Evolutionary conservation across 2,888 invertebrate species (phyloP), one percentile per base, ranked within the genome.

Genomic region (Willowsia nigromaculata): DNA sequence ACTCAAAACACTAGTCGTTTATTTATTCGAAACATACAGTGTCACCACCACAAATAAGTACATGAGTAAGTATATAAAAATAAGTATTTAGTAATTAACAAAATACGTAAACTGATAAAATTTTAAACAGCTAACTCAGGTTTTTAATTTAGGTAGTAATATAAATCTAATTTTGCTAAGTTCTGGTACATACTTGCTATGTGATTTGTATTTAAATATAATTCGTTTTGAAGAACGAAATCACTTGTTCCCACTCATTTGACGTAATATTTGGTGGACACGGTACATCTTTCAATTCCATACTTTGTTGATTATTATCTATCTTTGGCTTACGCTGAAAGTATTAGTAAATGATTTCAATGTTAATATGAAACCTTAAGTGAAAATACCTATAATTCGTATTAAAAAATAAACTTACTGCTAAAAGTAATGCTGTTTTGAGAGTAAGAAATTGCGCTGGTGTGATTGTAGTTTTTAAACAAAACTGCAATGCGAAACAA

Each of bases 381-480:
- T 33, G 1, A 30, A 13, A 62, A n/a, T n/a, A n/a, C 25, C 6
- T 2, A 71, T 18, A n/a, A 33, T 37, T 62, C 30, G 13, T 56
- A 74, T 68, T 43, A 68, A 68, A 68, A 9, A 71, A 30, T 25
- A 50, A 43, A 85, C 90, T 88, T 88, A 90, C 90, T 33, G 84
- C 96, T 93, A 96, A 96, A 88, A 98, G 95, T 91, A 98, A 95
- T 93, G 97, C 95, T 15, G 98, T 96, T 94, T 98, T 98, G 94
- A 98, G 95, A 3, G 97, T 97, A 93, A 97, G 96, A 95, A 98
- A 98, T 94, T 97, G 97, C 88, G 97, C 84, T 37, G 92, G 92
- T 15, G 86, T 85, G 13, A 92, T 33, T 37, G 87, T 85, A 5
- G 89, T 87, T 89, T 90, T 90, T 11, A 83, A n/a, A 87, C 92